Evolutionary conservation across 2,113 vertebrate genomes (phyloP), one percentile per base, ranked within the genome.

Genomic region (Anoura caudifer): DNA sequence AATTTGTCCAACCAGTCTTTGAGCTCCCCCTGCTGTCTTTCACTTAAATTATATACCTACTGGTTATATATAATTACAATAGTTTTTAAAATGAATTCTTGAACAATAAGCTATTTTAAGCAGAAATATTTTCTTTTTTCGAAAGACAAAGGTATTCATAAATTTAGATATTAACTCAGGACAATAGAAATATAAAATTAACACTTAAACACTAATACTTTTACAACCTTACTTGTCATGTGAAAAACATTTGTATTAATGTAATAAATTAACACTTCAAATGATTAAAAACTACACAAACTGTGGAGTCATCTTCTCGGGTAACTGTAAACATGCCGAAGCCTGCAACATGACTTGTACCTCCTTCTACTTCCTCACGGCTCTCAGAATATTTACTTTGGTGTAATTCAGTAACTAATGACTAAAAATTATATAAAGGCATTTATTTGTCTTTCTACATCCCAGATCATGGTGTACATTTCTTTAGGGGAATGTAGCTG

Each of bases 1-100:
- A n/a, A 63, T 41, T 63, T 33, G 1, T 38, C 87, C 83, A 67
- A 14, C 33, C 95, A 96, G 95, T 91, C 91, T 70, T 97, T 96
- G 97, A 97, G 97, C 98, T 96, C 98, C 98, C 98, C n/a, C 98
- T 98, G 83, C 97, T 97, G 98, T 88, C 73, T 82, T 17, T 5
- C 26, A 7, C 28, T 47, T 56, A 72, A 61, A 45, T 92, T 94
- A 3, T 80, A 69, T 79, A 50, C 2, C 9, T 45, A 5, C 87
- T 85, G n/a, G 73, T 83, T 38, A 50, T 24, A 11, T 6, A 65
- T 61, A 82, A 26, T 28, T 92, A 15, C 28, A 63, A 63, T 31
- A 56, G 13, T 7, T 95, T 95, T 91, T 73, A 63, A 84, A 81
- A 77, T 2, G 22, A 45, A 45, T 93, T 70, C 47, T 89, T 86